A percentile compares a stretch with the other conserved stretches of the same genome.
These are phyloP conservation scores for Rhagologus leucostigma DNA, from an alignment of 2,113 vertebrate species.

Conservation along the genomic window DNA sequence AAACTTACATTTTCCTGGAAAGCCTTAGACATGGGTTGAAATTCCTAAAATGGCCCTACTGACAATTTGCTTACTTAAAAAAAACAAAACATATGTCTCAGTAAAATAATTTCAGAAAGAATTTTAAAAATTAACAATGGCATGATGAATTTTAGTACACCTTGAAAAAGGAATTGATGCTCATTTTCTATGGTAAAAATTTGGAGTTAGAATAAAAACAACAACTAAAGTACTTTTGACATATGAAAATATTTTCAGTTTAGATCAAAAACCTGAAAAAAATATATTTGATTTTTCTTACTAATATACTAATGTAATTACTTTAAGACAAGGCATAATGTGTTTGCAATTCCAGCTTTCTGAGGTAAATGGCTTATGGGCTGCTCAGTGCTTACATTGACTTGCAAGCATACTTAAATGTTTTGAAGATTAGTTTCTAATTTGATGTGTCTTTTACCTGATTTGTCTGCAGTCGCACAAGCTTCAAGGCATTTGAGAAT, in stretches of 20 bases:
- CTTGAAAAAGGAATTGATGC: neutral
- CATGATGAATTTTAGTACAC: neutral
- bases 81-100: neutral
- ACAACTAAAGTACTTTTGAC: neutral
- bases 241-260: neutral
- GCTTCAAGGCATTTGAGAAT: neutral
- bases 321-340: neutral
- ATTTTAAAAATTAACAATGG: neutral
- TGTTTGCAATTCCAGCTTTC: constrained; percentile 17
- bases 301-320: neutral
- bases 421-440: constrained; percentile 52
- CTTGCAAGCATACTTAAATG: constrained; percentile 12
- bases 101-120: neutral
- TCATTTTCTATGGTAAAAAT: neutral
- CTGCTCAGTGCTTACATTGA: neutral
- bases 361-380: constrained; percentile 47
- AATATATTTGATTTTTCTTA: neutral
- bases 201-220: neutral
- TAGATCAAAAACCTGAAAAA: neutral
- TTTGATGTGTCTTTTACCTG: constrained; percentile 1
- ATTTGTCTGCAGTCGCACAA: constrained; percentile 7
- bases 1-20: neutral
- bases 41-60: neutral
- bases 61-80: neutral
- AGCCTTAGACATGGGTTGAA: neutral